phyloP scores from a whole-genome alignment of 1,140 invertebrate species.

The Spodoptera litura region DNA sequence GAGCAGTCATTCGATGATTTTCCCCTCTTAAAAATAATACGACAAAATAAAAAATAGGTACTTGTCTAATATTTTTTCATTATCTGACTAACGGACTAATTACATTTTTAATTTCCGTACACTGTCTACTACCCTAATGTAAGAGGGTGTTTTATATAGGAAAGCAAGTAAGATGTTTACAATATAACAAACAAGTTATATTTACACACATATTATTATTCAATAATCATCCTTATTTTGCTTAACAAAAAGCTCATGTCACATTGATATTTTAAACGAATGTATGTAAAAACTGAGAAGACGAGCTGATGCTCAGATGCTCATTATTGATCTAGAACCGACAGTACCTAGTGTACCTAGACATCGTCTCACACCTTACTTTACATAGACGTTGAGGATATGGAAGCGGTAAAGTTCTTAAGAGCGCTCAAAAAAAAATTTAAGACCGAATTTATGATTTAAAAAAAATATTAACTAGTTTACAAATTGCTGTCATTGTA shows the following conservation, averaged over 20 bases:
- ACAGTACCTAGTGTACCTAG: slow-evolving; percentile 33
- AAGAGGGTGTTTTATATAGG: too few species aligned
- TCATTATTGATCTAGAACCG: slow-evolving; percentile 29
- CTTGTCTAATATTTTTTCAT: too few species aligned
- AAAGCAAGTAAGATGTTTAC: too few species aligned
- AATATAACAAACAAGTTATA: not conserved
- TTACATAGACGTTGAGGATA: not conserved
- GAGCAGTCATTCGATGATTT: too few species aligned
- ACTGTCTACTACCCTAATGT: too few species aligned
- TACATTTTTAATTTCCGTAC: too few species aligned
- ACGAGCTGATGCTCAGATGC: not conserved
- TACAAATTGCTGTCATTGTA: too few species aligned
- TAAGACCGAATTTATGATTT: not conserved
- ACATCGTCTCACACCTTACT: slow-evolving; percentile 25
- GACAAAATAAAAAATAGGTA: too few species aligned
- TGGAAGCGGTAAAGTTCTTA: not conserved
- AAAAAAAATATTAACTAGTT: too few species aligned
- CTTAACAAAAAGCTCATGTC: not conserved
- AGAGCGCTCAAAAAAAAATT: not conserved
- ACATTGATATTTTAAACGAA: slow-evolving; percentile 5
- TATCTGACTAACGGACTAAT: too few species aligned
- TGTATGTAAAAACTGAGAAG: slow-evolving; percentile 20
- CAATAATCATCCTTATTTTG: not conserved
- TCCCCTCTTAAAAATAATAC: too few species aligned
- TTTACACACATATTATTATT: not conserved